A percentile compares a stretch with the other conserved stretches of the same genome.
Evolutionary conservation across 92 coral and sea anemone genomes (phyloP).

Genomic region (Chrysogorgia sp.): DNA sequence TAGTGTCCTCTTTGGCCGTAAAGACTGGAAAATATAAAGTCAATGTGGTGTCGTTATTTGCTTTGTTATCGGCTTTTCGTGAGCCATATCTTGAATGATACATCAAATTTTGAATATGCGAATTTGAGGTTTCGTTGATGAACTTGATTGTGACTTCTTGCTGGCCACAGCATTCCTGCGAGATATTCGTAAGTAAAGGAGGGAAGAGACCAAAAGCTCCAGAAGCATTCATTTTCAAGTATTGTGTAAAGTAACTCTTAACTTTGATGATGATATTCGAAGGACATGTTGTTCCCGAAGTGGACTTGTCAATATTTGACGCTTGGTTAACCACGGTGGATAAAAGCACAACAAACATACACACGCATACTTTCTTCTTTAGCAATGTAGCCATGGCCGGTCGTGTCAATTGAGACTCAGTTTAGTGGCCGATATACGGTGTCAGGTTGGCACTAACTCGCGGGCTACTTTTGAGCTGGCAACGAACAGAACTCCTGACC

Average conservation of each 20-base stretch:
- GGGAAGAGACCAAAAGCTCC: constrained; percentile 21
- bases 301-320: no score
- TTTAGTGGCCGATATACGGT: no score
- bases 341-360: no score
- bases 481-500: no score
- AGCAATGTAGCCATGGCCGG: no score
- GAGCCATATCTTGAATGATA: neutral
- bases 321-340: no score
- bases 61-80: neutral
- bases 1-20: neutral
- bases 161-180: neutral
- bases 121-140: constrained; percentile 6
- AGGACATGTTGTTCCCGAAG: neutral
- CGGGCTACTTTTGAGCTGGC: no score
- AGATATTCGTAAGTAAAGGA: neutral
- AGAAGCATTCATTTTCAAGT: neutral
- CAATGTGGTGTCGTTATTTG: neutral
- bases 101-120: constrained; percentile 6
- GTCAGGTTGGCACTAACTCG: no score
- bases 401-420: no score
- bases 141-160: constrained; percentile 3
- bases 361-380: no score
- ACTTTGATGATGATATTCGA: neutral
- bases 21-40: constrained; percentile 16
- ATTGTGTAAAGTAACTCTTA: neutral